phyloP scores from a whole-genome alignment of 2,888 invertebrate species.

The Augochlorella aurata region DNA sequence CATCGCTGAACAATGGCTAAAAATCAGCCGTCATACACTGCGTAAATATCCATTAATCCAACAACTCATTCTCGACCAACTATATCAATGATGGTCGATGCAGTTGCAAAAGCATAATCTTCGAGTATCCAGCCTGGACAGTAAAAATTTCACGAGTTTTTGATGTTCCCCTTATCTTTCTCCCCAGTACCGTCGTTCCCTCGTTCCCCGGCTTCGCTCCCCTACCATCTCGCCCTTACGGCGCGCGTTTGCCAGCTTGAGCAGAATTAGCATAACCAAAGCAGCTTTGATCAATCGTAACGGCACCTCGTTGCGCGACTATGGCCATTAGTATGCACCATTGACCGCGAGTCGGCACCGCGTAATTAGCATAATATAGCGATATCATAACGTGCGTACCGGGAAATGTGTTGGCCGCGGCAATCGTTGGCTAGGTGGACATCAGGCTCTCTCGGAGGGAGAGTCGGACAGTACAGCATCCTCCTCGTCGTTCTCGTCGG shows the following conservation, averaged over 20 bases:
- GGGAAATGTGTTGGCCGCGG: conserved; percentile 68
- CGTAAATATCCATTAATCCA: neutral
- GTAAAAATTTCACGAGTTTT: conserved; percentile 18
- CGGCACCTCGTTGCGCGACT: conserved; percentile 68
- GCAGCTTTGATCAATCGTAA: conserved; percentile 78
- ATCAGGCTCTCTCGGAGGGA: conserved; percentile 4
- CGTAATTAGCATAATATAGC: conserved; percentile 79
- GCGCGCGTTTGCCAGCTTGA: conserved; percentile 58
- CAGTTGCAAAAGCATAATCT: neutral
- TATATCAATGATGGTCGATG: neutral
- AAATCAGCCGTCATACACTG: neutral
- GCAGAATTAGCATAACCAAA: conserved; percentile 75
- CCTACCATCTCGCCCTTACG: conserved; percentile 6
- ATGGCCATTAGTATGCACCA: conserved; percentile 77
- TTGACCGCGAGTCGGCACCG: conserved; percentile 72
- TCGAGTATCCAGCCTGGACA: neutral
- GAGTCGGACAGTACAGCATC: conserved; percentile 27
- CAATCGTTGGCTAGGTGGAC: conserved; percentile 60
- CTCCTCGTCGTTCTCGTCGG: too few species aligned
- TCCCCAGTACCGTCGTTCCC: neutral
- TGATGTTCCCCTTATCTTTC: conserved; percentile 6
- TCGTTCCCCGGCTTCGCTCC: neutral
- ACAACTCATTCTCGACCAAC: neutral
- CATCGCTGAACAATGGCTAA: neutral
- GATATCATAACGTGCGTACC: conserved; percentile 75